Conservation (phyloP, 2,113 vertebrate genomes). For the Phyllopteryx taeniolatus region DNA sequence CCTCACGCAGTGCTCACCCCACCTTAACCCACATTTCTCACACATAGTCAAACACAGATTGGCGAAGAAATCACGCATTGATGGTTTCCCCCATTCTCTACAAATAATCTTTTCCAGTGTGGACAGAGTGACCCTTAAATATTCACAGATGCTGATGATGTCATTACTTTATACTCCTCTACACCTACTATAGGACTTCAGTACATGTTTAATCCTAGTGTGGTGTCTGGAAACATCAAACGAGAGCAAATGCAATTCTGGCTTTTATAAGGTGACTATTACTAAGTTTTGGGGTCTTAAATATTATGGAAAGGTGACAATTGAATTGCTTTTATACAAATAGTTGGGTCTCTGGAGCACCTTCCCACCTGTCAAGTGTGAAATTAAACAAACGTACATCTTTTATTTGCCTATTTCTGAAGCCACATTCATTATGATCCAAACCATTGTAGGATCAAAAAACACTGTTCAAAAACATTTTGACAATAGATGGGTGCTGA, state of each 20-base stretch:
- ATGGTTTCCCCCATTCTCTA: background rate
- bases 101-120: background rate
- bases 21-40: slow-evolving; percentile 1
- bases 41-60: slow-evolving; percentile 2
- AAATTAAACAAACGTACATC: too few species aligned
- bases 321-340: background rate
- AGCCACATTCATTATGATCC: background rate
- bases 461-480: too few species aligned
- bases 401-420: background rate
- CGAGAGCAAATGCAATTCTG: background rate
- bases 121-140: slow-evolving; percentile 28
- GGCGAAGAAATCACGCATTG: background rate
- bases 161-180: background rate
- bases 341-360: too few species aligned
- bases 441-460: too few species aligned
- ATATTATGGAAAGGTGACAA: background rate
- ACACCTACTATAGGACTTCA: background rate
- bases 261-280: too few species aligned
- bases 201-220: background rate
- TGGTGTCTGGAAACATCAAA: background rate
- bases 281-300: background rate
- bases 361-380: too few species aligned
- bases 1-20: background rate
- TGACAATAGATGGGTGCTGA: too few species aligned
- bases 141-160: slow-evolving; percentile 46